Evolutionary conservation across 2,888 invertebrate species (phyloP), one percentile per base, ranked within the genome.

Genomic region (Morpho deidamia): DNA sequence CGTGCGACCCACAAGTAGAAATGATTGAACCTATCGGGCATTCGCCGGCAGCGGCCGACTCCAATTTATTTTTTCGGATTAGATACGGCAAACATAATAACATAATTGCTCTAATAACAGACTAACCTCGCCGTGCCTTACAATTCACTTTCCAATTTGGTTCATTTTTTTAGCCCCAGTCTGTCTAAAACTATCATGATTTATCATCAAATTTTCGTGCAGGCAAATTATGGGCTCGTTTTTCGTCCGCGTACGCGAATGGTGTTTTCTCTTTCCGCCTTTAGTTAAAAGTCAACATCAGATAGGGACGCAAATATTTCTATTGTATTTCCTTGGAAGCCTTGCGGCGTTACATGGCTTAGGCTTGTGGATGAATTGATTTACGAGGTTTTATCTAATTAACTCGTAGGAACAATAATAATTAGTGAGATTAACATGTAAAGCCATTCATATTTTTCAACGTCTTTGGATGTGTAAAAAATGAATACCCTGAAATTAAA

Each of bases 131-230:
- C 81, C 80, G 81, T 84, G 83, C 86, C 89, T 84, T 86, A 89
- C 84, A 86, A 86, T 88, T 88, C 87, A 88, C 89, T 89, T 89
- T 89, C 86, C 83, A 89, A 89, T 87, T 88, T 87, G 84, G 87
- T 87, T 84, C 85, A 85, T 87, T 84, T 88, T 53, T 88, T 85
- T 69, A 68, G 63, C 79, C 78, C 74, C 71, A 76, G 76, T 81
- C 82, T 83, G 85, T 84, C 86, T 85, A 82, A 83, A 87, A 88
- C 89, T 89, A 88, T 88, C 83, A 87, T 88, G 87, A 89, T 89
- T 88, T 88, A 88, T 86, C 82, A 87, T 80, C 83, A 81, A 88
- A 88, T 88, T 87, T 88, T 88, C 87, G 85, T 87, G 84, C 85
- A 86, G 78, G 84, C 86, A 88, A 89, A 89, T 88, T 88, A 83